Conservation (phyloP, 2,797 vertebrate genomes). For the Lithobates pipiens region DNA sequence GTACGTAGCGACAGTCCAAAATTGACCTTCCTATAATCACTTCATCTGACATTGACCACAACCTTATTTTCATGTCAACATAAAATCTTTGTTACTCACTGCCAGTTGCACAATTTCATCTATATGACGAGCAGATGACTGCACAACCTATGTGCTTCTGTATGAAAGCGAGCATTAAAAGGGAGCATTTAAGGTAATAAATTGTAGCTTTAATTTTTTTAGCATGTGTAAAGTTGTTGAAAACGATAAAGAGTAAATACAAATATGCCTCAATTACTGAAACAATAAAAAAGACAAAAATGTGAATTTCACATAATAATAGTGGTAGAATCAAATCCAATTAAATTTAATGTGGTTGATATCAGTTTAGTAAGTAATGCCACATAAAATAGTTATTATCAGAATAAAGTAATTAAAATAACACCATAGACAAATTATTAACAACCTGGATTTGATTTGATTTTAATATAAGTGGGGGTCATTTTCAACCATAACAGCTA, state of each 20-base stretch:
- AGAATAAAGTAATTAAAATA: too few species aligned
- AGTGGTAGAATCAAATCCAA: too few species aligned
- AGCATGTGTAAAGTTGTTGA: neutral
- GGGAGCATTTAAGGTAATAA: neutral
- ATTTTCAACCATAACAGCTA: too few species aligned
- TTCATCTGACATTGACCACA: constrained; percentile 29
- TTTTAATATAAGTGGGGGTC: too few species aligned
- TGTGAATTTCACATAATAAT: too few species aligned
- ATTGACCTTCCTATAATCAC: constrained; percentile 30
- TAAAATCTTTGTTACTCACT: neutral
- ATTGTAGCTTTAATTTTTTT: neutral
- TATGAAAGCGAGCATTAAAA: neutral
- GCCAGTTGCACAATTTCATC: constrained; percentile 2
- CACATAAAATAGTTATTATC: too few species aligned
- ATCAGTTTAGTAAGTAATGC: too few species aligned
- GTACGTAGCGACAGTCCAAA: constrained; percentile 10
- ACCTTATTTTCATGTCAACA: constrained; percentile 42
- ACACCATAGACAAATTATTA: neutral
- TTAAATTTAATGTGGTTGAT: too few species aligned
- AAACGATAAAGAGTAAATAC: neutral
- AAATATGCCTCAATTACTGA: neutral
- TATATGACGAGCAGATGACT: constrained; percentile 8
- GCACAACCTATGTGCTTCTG: neutral
- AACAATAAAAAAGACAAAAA: too few species aligned
- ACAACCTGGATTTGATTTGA: neutral